Evolutionary conservation across 1,140 invertebrate species (phyloP).

Genomic region (Ceratoteleas bidentatus): DNA sequence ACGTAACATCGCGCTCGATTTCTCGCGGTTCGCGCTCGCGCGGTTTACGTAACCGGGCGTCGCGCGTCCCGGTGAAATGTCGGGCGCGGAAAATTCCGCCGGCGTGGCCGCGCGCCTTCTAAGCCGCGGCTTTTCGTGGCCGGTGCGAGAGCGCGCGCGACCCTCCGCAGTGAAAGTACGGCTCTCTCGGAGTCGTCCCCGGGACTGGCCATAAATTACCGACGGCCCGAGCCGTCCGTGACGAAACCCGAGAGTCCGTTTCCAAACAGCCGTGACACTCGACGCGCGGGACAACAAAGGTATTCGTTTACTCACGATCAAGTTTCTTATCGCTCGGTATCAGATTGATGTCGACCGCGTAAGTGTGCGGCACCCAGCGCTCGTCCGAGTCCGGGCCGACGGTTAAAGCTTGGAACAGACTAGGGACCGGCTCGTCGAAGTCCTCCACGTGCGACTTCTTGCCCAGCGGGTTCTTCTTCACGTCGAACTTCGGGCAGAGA

Average conservation of each 20-base stretch:
- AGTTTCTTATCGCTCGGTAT: slow-evolving; percentile 42
- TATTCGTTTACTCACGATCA: slow-evolving; percentile 50
- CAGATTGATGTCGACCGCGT: slow-evolving; percentile 83
- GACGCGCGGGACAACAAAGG: slow-evolving; percentile 8
- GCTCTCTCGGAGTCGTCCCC: slow-evolving; percentile 13
- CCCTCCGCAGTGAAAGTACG: slow-evolving; percentile 27
- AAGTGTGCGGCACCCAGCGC: slow-evolving; percentile 88
- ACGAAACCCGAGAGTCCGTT: slow-evolving; percentile 16
- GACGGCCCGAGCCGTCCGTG: slow-evolving; percentile 4
- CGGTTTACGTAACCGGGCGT: no score
- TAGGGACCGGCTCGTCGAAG: slow-evolving; percentile 87
- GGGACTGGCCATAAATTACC: slow-evolving; percentile 10
- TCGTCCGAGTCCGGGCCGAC: slow-evolving; percentile 86
- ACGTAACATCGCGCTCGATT: no score
- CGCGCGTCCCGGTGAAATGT: no score
- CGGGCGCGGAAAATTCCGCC: no score
- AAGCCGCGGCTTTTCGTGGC: neutral
- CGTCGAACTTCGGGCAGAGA: slow-evolving; percentile 91
- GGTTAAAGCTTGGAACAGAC: slow-evolving; percentile 89
- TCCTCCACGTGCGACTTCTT: slow-evolving; percentile 92
- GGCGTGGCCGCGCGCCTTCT: neutral
- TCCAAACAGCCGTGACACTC: slow-evolving; percentile 21
- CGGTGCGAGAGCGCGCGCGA: neutral
- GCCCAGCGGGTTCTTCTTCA: slow-evolving; percentile 84
- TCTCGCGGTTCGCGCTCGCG: no score